phyloP scores from a whole-genome alignment of 2,888 invertebrate genomes.

The Rotaria sp. region DNA sequence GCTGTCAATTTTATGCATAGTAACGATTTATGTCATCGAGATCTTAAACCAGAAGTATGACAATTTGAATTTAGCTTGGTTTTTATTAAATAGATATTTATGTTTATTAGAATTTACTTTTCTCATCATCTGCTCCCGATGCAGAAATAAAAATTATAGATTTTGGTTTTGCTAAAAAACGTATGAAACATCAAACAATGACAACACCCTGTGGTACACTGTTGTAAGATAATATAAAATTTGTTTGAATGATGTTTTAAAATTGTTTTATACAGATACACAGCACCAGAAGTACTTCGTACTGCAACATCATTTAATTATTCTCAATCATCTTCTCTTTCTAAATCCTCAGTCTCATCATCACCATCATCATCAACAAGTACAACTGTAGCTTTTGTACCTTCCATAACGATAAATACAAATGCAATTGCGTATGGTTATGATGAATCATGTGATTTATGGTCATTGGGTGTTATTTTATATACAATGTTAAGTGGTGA shows the following conservation, averaged over 20 bases:
- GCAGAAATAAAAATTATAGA: constrained; percentile 79
- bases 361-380: neutral
- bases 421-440: constrained; percentile 58
- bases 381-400: neutral
- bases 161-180: constrained; percentile 83
- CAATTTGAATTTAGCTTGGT: neutral
- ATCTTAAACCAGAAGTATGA: constrained; percentile 78
- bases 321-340: neutral
- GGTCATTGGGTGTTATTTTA: constrained; percentile 87
- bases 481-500: constrained; percentile 77
- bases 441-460: constrained; percentile 85
- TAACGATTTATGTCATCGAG: constrained; percentile 77
- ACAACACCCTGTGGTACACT: constrained; percentile 23
- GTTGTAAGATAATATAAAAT: neutral
- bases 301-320: constrained; percentile 55
- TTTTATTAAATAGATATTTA: neutral
- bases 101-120: constrained; percentile 63
- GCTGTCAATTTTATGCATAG: constrained; percentile 79
- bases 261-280: constrained; percentile 58
- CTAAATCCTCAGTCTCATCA: neutral
- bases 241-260: neutral
- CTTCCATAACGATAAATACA: neutral
- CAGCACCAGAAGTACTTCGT: constrained; percentile 82
- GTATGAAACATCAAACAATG: neutral
- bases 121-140: constrained; percentile 60